These are phyloP conservation scores for Eutolmus rufibarbis DNA, from an alignment of 2,888 invertebrate genomes.

Conservation along the genomic window DNA sequence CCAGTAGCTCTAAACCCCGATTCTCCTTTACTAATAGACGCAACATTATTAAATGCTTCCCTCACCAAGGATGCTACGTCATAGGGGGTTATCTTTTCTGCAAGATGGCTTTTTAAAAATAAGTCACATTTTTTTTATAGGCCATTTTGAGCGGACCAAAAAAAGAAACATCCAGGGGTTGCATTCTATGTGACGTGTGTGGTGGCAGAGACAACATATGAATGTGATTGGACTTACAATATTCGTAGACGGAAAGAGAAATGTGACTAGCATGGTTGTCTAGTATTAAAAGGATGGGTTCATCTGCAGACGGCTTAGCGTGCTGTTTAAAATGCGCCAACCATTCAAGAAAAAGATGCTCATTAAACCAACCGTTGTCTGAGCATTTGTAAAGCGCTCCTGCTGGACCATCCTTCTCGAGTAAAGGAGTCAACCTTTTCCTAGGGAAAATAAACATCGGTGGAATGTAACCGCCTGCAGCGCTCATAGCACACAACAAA, in stretches of 20 bases:
- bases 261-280: conserved; percentile 55
- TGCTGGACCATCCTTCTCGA: conserved; percentile 54
- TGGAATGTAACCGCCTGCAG: conserved; percentile 47
- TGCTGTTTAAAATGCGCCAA: conserved; percentile 49
- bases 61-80: not conserved
- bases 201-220: conserved; percentile 51
- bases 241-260: conserved; percentile 51
- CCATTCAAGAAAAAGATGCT: conserved; percentile 51
- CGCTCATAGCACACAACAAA: conserved; percentile 52
- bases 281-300: conserved; percentile 52
- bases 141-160: conserved; percentile 52
- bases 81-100: not conserved
- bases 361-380: conserved; percentile 50
- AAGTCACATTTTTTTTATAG: conserved; percentile 53
- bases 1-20: not conserved
- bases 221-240: conserved; percentile 50
- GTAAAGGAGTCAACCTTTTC: conserved; percentile 51
- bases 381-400: conserved; percentile 46
- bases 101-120: conserved; percentile 51
- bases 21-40: not conserved
- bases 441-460: conserved; percentile 54
- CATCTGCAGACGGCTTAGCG: conserved; percentile 49
- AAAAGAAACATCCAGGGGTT: conserved; percentile 51
- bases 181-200: conserved; percentile 51
- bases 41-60: not conserved